Evolutionary conservation across 35 echinoderm and acorn worm species (phyloP).

Genomic region (Stichopus chloronotus): DNA sequence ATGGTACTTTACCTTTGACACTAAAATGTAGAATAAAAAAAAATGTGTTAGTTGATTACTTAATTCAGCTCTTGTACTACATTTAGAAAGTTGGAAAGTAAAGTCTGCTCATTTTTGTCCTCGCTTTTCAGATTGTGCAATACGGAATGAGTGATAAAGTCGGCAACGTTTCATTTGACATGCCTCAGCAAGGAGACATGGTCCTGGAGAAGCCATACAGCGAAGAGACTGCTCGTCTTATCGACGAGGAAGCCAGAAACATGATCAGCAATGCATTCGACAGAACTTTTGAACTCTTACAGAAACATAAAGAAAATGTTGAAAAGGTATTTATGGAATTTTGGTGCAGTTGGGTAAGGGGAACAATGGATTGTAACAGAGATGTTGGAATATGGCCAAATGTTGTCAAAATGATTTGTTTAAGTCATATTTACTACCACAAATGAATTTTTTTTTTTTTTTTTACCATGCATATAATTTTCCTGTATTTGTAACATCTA

Average conservation of each 20-base stretch:
- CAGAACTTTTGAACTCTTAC: constrained; percentile 74
- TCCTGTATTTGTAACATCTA: no score
- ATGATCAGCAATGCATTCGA: constrained; percentile 80
- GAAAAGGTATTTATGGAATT: constrained; percentile 73
- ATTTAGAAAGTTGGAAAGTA: background rate
- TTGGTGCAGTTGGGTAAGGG: background rate
- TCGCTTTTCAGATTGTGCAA: constrained; percentile 80
- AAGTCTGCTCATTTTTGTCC: background rate
- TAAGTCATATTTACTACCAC: no score
- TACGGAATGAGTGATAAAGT: constrained; percentile 97
- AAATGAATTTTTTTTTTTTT: no score
- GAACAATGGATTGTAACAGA: no score
- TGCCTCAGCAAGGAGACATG: constrained; percentile 95
- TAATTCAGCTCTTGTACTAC: no score
- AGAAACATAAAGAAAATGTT: constrained; percentile 78
- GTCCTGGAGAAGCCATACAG: constrained; percentile 98
- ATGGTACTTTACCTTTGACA: no score
- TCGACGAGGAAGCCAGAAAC: constrained; percentile 85
- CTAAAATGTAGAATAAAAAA: no score
- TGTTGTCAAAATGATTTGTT: no score
- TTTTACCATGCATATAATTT: no score
- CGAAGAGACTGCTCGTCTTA: constrained; percentile 86
- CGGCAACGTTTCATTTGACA: constrained; percentile 96
- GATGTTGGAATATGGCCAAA: no score
- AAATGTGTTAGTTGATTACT: no score